Percentiles rank a stretch among this genome's conserved stretches.
Conservation (phyloP, 2,797 vertebrate species). For the Myotis myotis region DNA sequence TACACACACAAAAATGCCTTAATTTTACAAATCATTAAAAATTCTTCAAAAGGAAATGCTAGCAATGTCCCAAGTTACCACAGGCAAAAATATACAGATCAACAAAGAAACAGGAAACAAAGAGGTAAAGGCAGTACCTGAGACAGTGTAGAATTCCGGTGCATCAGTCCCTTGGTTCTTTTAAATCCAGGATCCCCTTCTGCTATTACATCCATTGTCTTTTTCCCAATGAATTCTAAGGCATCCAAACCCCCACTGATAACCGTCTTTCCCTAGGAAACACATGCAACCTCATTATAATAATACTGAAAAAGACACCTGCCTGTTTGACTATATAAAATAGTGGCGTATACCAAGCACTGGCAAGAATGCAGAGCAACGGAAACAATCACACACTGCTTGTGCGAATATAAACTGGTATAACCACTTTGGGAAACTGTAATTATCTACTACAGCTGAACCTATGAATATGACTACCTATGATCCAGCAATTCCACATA, state of each 20-base stretch:
- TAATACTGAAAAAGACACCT: background rate
- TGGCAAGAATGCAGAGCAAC: background rate
- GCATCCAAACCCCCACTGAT: conserved; percentile 95
- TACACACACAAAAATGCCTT: background rate
- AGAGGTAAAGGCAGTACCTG: conserved; percentile 86
- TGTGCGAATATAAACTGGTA: background rate
- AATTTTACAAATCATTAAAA: conserved; percentile 10
- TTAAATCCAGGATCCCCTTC: conserved; percentile 98
- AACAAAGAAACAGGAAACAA: background rate
- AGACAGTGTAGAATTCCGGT: conserved; percentile 91
- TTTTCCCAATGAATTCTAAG: conserved; percentile 98
- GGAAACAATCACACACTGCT: background rate
- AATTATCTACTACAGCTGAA: background rate
- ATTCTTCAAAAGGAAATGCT: conserved; percentile 14
- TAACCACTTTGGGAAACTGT: background rate
- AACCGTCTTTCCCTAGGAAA: conserved; percentile 92
- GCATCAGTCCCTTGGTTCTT: conserved; percentile 96
- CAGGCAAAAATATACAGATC: background rate
- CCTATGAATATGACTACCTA: background rate
- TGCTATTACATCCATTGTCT: conserved; percentile 99
- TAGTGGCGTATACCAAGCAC: background rate
- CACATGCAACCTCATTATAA: conserved; percentile 47
- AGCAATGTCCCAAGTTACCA: conserved; percentile 36
- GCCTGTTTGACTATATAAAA: background rate
- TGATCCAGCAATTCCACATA: background rate